phyloP scores from a whole-genome alignment of 2,113 vertebrate genomes.

The Serinus canaria region DNA sequence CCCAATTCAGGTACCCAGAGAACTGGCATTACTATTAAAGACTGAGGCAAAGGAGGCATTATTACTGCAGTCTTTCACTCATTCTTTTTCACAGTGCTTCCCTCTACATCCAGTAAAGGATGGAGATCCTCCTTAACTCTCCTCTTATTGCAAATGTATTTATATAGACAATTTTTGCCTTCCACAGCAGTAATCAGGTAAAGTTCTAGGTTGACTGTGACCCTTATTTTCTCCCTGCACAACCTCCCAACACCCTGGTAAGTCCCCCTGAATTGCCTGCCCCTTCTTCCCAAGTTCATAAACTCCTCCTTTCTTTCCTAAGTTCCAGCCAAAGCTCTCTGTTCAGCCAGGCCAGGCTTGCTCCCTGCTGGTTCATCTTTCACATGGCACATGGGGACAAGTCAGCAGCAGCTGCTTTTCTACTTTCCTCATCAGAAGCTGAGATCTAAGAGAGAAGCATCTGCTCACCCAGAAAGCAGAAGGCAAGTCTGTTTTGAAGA shows the following conservation, averaged over 20 bases:
- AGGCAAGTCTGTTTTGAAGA: not conserved
- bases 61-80: not conserved
- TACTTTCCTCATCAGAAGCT: not conserved
- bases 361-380: not conserved
- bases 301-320: not conserved
- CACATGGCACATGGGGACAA: not conserved
- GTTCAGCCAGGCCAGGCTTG: not conserved
- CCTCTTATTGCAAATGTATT: not conserved
- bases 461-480: not conserved
- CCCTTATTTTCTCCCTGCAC: not conserved
- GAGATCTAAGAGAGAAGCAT: not conserved
- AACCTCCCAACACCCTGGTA: not conserved
- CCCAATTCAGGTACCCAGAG: not conserved
- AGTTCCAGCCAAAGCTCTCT: not conserved
- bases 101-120: not conserved
- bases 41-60: not conserved
- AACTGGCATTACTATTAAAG: not conserved
- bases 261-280: not conserved
- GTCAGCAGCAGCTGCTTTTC: not conserved
- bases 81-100: not conserved
- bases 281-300: not conserved
- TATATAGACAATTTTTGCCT: not conserved
- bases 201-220: not conserved
- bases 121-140: not conserved
- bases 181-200: not conserved